A percentile compares a stretch with the other conserved stretches of the same genome.
Evolutionary conservation across 2,888 invertebrate genomes (phyloP).

Genomic region (Subacronicta megacephala): DNA sequence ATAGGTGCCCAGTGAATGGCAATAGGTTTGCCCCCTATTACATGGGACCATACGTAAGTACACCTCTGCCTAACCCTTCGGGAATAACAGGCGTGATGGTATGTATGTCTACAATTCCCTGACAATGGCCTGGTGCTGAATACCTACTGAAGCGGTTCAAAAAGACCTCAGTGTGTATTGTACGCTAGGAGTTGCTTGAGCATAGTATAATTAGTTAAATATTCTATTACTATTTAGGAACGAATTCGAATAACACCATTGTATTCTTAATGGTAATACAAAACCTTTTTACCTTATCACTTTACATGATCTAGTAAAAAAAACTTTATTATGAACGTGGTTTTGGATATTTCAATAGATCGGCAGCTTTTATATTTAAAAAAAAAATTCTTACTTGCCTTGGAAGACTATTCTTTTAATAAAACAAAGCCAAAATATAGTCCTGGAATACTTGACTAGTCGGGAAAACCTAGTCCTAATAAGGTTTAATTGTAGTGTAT

Average conservation of each 20-base stretch:
- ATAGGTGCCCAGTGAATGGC: no score
- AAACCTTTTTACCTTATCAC: no score
- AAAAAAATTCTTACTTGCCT: no score
- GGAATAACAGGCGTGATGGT: no score
- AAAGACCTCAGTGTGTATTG: slow-evolving; percentile 13
- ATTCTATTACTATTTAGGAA: slow-evolving; percentile 1
- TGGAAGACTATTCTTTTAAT: slow-evolving; percentile 13
- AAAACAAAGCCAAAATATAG: slow-evolving; percentile 12
- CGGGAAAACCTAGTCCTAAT: slow-evolving; percentile 30
- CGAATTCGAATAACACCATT: background rate
- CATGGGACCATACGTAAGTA: no score
- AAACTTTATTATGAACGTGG: no score
- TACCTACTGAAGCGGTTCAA: slow-evolving; percentile 19
- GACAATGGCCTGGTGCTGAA: slow-evolving; percentile 43
- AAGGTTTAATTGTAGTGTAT: slow-evolving; percentile 53
- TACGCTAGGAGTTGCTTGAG: background rate
- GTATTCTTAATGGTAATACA: no score
- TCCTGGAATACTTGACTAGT: slow-evolving; percentile 18
- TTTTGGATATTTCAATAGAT: no score
- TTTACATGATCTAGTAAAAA: no score
- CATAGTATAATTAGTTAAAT: background rate
- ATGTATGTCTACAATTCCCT: slow-evolving; percentile 52
- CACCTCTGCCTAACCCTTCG: no score
- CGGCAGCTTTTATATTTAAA: no score
- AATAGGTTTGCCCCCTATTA: no score